phyloP scores from a whole-genome alignment of 2,113 vertebrate species.

The Erythrolamprus reginae region DNA sequence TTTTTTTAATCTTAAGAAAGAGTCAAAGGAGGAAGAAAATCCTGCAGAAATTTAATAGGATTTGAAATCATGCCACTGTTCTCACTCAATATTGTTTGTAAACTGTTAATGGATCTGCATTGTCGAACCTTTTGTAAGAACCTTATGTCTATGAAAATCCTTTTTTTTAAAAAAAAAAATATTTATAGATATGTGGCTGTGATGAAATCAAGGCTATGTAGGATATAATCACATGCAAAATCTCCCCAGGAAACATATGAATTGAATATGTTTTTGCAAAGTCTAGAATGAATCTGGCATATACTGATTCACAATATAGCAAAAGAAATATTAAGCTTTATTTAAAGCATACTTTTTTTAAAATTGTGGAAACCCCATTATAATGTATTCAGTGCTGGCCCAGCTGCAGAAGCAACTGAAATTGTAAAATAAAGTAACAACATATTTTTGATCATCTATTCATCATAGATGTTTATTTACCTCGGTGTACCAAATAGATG shows the following conservation, averaged over 20 bases:
- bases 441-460: neutral
- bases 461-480: neutral
- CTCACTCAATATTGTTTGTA: too few species aligned
- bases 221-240: neutral
- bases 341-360: neutral
- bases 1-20: constrained; percentile 10
- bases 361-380: neutral
- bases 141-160: neutral
- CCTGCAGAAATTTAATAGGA: neutral
- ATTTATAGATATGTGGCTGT: neutral
- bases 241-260: neutral
- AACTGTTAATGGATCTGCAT: neutral
- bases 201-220: neutral
- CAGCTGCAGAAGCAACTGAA: neutral
- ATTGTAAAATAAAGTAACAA: neutral
- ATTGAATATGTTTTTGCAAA: neutral
- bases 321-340: neutral
- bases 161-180: too few species aligned
- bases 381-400: neutral
- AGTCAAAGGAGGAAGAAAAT: neutral
- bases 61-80: neutral
- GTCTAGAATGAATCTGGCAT: neutral
- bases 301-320: neutral
- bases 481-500: neutral
- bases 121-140: neutral